Percentiles rank a stretch among this genome's conserved stretches.
Evolutionary conservation across 2,888 invertebrate genomes (phyloP).

Genomic region (Napeogenes sylphis): DNA sequence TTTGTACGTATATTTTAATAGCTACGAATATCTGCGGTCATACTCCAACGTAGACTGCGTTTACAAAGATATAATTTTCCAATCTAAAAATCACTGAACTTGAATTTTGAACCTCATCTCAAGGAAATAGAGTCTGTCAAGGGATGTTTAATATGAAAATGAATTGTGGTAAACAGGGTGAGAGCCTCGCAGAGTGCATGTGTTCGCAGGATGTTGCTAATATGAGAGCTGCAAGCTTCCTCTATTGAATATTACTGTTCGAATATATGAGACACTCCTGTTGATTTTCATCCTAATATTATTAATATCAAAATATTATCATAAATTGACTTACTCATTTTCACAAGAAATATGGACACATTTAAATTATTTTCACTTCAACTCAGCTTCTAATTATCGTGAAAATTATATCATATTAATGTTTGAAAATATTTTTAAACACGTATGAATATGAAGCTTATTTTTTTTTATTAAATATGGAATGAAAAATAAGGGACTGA

Average conservation of each 20-base stretch:
- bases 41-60: conserved; percentile 17
- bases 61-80: conserved; percentile 9
- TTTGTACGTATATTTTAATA: conserved; percentile 13
- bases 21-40: conserved; percentile 25
- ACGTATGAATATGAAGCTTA: too few relatives aligned
- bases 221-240: conserved; percentile 44
- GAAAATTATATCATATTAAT: too few relatives aligned
- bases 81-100: neutral
- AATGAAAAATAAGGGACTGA: too few relatives aligned
- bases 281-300: conserved; percentile 1
- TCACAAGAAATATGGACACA: too few relatives aligned
- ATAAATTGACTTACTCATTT: too few relatives aligned
- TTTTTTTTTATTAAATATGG: too few relatives aligned
- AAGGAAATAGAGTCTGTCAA: conserved; percentile 17
- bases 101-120: conserved; percentile 17
- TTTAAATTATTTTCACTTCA: too few relatives aligned
- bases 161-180: conserved; percentile 31
- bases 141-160: conserved; percentile 4
- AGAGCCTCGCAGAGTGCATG: conserved; percentile 47
- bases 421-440: too few relatives aligned
- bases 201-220: conserved; percentile 48
- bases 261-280: conserved; percentile 12
- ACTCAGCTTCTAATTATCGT: too few relatives aligned
- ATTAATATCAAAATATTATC: neutral
- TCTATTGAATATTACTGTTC: conserved; percentile 27